These are phyloP conservation scores for Furcifer pardalis DNA, from an alignment of 2,797 vertebrate genomes.

Conservation along the genomic window DNA sequence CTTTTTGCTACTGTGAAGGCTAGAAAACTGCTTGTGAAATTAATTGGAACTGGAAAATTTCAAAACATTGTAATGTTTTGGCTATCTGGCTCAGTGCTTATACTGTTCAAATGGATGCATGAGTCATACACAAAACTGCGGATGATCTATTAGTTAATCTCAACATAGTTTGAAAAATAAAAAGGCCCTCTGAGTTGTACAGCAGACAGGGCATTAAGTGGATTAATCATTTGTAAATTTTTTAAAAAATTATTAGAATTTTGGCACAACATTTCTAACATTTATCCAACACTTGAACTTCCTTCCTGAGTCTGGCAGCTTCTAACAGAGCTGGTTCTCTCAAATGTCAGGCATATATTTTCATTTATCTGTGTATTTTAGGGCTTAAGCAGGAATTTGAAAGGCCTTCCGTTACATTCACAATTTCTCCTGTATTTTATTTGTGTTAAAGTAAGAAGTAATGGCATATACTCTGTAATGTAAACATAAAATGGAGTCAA, in stretches of 20 bases:
- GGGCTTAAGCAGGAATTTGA: slow-evolving; percentile 19
- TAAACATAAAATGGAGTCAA: slow-evolving; percentile 39
- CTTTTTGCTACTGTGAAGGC: not conserved
- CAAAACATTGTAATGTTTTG: not conserved
- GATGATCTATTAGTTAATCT: not conserved
- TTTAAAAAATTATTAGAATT: slow-evolving; percentile 64
- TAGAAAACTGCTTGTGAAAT: slow-evolving; percentile 5
- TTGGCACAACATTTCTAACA: slow-evolving; percentile 61
- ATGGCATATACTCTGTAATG: slow-evolving; percentile 34
- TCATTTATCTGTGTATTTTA: slow-evolving; percentile 21
- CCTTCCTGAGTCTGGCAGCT: slow-evolving; percentile 60
- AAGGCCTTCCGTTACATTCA: slow-evolving; percentile 22
- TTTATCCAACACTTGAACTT: slow-evolving; percentile 62
- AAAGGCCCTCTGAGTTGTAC: not conserved
- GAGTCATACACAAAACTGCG: not conserved
- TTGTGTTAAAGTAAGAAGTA: slow-evolving; percentile 30
- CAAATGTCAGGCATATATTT: slow-evolving; percentile 54
- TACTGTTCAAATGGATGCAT: not conserved
- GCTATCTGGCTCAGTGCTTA: not conserved
- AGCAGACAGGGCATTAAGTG: slow-evolving; percentile 19
- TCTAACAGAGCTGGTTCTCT: slow-evolving; percentile 50
- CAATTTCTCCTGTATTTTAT: slow-evolving; percentile 40
- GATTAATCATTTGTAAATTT: slow-evolving; percentile 72
- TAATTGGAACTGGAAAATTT: not conserved
- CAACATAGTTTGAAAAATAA: not conserved